Evolutionary conservation across 2,888 invertebrate species (phyloP).

Genomic region (Diplazon laetatorius): DNA sequence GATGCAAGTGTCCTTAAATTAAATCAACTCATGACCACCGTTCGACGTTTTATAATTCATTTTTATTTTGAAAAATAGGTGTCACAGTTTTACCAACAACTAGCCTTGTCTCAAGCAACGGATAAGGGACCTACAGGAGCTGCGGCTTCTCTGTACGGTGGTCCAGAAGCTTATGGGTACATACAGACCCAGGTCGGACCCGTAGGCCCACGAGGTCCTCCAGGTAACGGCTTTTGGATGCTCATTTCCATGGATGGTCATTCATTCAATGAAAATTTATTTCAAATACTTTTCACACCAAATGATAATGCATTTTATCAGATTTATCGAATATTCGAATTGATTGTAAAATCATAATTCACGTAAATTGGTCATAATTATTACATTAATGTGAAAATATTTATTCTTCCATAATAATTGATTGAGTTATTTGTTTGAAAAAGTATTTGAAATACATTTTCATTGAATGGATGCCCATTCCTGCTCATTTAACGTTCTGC

Average conservation of each 20-base stretch:
- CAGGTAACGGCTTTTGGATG: conserved; percentile 83
- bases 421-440: too few relatives aligned
- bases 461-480: too few relatives aligned
- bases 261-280: too few relatives aligned
- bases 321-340: too few relatives aligned
- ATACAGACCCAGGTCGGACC: conserved; percentile 92
- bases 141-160: conserved; percentile 80
- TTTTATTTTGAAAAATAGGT: conserved; percentile 81
- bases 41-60: not conserved
- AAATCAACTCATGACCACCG: not conserved
- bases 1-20: conserved; percentile 83
- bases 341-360: too few relatives aligned
- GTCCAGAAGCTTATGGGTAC: conserved; percentile 88
- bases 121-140: conserved; percentile 89
- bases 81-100: conserved; percentile 89
- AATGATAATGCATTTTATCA: too few relatives aligned
- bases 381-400: too few relatives aligned
- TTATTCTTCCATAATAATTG: too few relatives aligned
- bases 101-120: conserved; percentile 88
- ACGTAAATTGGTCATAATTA: too few relatives aligned
- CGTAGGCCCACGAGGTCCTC: conserved; percentile 90
- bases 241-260: not conserved
- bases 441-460: too few relatives aligned
- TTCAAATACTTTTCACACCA: too few relatives aligned
- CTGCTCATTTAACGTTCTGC: not conserved